A percentile compares a stretch with the other conserved stretches of the same genome.
These are phyloP conservation scores for Lycopodina hypogea DNA, from an alignment of 37 sponge, comb jelly and placozoan species.

Conservation along the genomic window DNA sequence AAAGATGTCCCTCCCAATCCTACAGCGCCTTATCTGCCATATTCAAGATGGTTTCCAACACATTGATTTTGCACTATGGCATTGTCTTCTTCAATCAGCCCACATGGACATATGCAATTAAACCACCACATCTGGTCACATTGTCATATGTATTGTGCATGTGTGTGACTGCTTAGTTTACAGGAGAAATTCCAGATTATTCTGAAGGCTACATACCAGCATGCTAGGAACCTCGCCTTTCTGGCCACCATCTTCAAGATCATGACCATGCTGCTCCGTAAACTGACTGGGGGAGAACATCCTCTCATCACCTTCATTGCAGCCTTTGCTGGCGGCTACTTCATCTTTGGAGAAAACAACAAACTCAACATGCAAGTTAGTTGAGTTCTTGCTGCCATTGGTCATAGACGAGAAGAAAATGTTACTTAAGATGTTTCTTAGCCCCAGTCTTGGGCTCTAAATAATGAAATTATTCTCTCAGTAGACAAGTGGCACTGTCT, in stretches of 20 bases:
- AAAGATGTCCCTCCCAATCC: too few relatives aligned
- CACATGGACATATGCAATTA: too few relatives aligned
- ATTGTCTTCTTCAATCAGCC: too few relatives aligned
- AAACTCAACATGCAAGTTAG: slow-evolving; percentile 75
- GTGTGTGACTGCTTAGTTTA: too few relatives aligned
- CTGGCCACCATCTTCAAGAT: slow-evolving; percentile 51
- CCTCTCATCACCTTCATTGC: slow-evolving; percentile 38
- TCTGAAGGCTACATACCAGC: slow-evolving; percentile 61
- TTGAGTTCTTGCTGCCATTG: background rate
- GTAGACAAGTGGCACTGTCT: too few relatives aligned
- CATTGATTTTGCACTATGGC: too few relatives aligned
- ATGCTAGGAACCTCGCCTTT: slow-evolving; percentile 69
- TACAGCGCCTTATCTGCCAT: too few relatives aligned
- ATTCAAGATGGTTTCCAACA: too few relatives aligned
- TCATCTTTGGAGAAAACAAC: slow-evolving; percentile 71
- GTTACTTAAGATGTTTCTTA: too few relatives aligned
- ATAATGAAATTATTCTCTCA: too few relatives aligned
- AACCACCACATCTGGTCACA: too few relatives aligned
- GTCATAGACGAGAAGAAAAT: slow-evolving; percentile 48
- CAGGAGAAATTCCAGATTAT: slow-evolving; percentile 61
- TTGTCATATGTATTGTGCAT: too few relatives aligned
- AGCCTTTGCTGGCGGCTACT: slow-evolving; percentile 51
- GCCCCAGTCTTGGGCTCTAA: background rate
- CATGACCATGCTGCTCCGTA: slow-evolving; percentile 7
- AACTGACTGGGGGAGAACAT: slow-evolving; percentile 13